Conservation (phyloP, 2,888 invertebrate genomes). For the Tetropium fuscum region DNA sequence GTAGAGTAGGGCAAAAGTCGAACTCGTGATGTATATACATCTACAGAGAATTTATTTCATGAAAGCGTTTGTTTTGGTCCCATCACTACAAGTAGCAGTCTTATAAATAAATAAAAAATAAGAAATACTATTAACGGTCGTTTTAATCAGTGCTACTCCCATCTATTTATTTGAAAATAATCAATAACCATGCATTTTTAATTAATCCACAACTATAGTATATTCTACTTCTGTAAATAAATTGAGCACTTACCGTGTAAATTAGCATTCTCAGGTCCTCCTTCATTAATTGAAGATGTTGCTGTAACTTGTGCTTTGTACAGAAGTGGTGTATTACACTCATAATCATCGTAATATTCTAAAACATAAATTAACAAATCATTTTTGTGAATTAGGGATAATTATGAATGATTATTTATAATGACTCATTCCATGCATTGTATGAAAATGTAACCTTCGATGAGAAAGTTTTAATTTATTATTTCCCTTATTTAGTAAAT, state of each 20-base stretch:
- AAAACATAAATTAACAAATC: slow-evolving; percentile 32
- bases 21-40: too few relatives aligned
- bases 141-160: background rate
- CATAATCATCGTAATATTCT: slow-evolving; percentile 74
- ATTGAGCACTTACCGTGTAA: slow-evolving; percentile 79
- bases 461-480: too few relatives aligned
- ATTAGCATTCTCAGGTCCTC: slow-evolving; percentile 88
- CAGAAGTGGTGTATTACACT: slow-evolving; percentile 85
- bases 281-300: slow-evolving; percentile 82
- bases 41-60: too few relatives aligned
- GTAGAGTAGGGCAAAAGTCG: too few relatives aligned
- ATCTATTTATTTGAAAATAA: background rate
- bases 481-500: too few relatives aligned
- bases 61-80: too few relatives aligned
- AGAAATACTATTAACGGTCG: too few relatives aligned
- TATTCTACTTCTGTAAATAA: slow-evolving; percentile 10
- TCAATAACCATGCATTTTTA: background rate
- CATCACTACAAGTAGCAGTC: too few relatives aligned
- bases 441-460: too few relatives aligned
- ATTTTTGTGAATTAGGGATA: background rate
- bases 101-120: too few relatives aligned
- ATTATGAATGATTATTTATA: background rate
- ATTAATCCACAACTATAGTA: slow-evolving; percentile 26
- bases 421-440: background rate
- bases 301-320: slow-evolving; percentile 80